A percentile compares a stretch with the other conserved stretches of the same genome.
phyloP scores from a whole-genome alignment of 2,797 vertebrate species.

The Dendrocincla tyrannina region DNA sequence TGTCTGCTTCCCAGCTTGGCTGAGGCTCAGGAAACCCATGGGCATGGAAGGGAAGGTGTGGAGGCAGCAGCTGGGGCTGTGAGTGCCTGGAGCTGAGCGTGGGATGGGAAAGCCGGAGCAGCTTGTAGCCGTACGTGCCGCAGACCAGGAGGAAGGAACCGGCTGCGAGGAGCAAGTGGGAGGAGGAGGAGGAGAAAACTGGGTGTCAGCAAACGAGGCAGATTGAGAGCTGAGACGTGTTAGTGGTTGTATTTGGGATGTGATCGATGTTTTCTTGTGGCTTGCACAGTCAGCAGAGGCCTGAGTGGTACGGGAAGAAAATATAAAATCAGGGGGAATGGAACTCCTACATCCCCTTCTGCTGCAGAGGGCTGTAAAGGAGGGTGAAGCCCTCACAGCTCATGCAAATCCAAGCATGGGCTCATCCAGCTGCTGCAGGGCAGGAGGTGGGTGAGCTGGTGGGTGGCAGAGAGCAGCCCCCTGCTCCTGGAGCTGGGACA shows the following conservation, averaged over 20 bases:
- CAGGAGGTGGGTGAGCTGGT: not conserved
- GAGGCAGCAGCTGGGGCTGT: not conserved
- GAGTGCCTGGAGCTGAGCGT: not conserved
- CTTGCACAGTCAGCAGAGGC: slow-evolving; percentile 22
- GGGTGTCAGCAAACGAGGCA: slow-evolving; percentile 42
- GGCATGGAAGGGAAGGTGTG: not conserved
- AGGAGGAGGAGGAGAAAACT: slow-evolving; percentile 25
- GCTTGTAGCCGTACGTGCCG: not conserved
- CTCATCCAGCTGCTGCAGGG: not conserved
- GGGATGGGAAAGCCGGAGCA: not conserved
- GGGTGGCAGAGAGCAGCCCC: not conserved
- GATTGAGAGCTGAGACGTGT: slow-evolving; percentile 32
- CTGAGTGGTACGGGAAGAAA: not conserved
- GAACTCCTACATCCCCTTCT: not conserved
- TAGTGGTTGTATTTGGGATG: not conserved
- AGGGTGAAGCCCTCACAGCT: not conserved
- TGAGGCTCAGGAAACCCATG: not conserved
- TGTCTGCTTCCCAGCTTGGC: not conserved
- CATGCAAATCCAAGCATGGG: not conserved
- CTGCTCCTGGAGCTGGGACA: not conserved
- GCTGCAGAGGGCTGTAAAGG: not conserved
- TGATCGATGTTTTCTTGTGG: slow-evolving; percentile 36
- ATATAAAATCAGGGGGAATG: not conserved
- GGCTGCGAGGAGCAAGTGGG: slow-evolving; percentile 37
- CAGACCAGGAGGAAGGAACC: not conserved